Base-by-base conservation (phyloP, 1,140 invertebrate species). In the Ganaspis sp. region DNA sequence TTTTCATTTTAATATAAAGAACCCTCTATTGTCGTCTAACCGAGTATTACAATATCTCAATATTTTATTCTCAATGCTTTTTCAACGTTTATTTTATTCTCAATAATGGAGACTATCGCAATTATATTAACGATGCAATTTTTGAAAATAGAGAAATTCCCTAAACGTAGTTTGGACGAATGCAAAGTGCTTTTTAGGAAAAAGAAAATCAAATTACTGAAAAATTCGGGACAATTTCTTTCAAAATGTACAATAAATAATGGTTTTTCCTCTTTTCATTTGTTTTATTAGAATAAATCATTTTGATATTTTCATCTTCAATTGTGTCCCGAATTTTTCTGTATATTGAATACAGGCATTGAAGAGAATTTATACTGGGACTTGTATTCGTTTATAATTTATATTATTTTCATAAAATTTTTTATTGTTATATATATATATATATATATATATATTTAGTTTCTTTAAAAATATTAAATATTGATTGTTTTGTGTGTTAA, bases 171-270 rank as follows among this genome's bases (percentile, higher is more conserved):
- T 64, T 64, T 29, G 58, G 58, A 64, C 58, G 58, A 64, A 64
- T 64, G 58, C 58, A 64, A 64, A 64, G 58, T 64, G 11, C 29
- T 4, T 4, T 29, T 29, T 64, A n/a, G 23, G 17, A 45, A 4
- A 45, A 45, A 45, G 2, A 49, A 49, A 49, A 49, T 17, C 29
- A 34, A 2, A 34, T 34, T 2, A 34, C 29, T 64, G 58, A 8
- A 64, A 64, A 64, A 64, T 64, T 26, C 23, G 12, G 26, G 26
- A 64, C 23, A n/a, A 29, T 29, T 64, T 15, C n/a, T n/a, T n/a
- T n/a, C n/a, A n/a, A n/a, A 64, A 64, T 64, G 58, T 64, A 64
- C 34, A 70, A 70, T 19, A 70, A 70, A 70, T 70, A 42, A 70
- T 42, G 34, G 4, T 40, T 17, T 21, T 64, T 64, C 23, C 0